Evolutionary conservation across 2,888 invertebrate species (phyloP).

Genomic region (Ornithoptera alexandrae): DNA sequence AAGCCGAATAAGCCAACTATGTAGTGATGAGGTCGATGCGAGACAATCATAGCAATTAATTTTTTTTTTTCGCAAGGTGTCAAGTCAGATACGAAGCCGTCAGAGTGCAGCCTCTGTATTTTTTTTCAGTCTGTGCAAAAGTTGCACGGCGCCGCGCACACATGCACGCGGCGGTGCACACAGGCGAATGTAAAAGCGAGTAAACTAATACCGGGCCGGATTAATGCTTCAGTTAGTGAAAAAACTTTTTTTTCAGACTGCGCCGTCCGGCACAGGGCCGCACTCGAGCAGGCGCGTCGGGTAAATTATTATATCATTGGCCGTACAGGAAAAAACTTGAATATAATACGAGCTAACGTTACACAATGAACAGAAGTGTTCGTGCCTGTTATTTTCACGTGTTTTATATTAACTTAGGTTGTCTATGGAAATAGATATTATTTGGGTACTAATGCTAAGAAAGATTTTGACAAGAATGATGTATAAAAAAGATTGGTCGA

Average conservation of each 20-base stretch:
- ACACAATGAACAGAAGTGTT: not conserved
- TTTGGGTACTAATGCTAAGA: too few relatives aligned
- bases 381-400: not conserved
- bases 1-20: too few relatives aligned
- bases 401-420: too few relatives aligned
- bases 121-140: constrained; percentile 64
- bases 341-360: not conserved
- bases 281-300: constrained; percentile 46
- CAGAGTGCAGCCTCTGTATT: constrained; percentile 49
- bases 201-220: constrained; percentile 80
- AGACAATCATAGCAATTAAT: constrained; percentile 37
- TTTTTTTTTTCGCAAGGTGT: constrained; percentile 38
- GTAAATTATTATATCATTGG: constrained; percentile 36
- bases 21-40: not conserved
- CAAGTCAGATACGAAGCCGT: constrained; percentile 37
- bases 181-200: constrained; percentile 67
- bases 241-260: constrained; percentile 78
- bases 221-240: constrained; percentile 81
- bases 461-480: too few relatives aligned
- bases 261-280: constrained; percentile 74
- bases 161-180: constrained; percentile 59
- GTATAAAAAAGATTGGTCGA: too few relatives aligned
- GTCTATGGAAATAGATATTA: too few relatives aligned
- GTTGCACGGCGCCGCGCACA: constrained; percentile 70
- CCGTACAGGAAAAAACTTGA: constrained; percentile 23